Evolutionary conservation across 2,888 invertebrate genomes (phyloP).

Genomic region (Andrena hattorfiana): DNA sequence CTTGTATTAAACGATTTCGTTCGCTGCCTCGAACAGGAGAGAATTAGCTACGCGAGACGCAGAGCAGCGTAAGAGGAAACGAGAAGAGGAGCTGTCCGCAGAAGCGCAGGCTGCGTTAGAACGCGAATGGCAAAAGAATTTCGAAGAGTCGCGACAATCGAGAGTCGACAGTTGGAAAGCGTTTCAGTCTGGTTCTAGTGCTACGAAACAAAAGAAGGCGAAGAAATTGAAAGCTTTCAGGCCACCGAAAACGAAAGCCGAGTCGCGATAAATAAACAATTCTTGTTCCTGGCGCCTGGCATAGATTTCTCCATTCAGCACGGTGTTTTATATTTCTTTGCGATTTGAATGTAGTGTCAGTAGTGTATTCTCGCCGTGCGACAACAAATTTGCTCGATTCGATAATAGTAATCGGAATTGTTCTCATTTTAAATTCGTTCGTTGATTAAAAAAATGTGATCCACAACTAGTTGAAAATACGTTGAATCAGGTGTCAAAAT

Average conservation of each 20-base stretch:
- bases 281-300: constrained; percentile 56
- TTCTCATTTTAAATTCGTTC: constrained; percentile 40
- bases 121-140: constrained; percentile 99
- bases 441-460: constrained; percentile 52
- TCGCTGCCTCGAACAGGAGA: constrained; percentile 84
- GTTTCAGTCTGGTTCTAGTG: constrained; percentile 89
- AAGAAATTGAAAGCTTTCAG: constrained; percentile 94
- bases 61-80: constrained; percentile 96
- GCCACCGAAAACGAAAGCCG: constrained; percentile 97
- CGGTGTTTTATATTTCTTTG: constrained; percentile 55
- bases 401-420: constrained; percentile 32
- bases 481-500: constrained; percentile 53
- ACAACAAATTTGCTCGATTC: constrained; percentile 26
- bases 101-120: constrained; percentile 96
- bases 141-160: constrained; percentile 97
- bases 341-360: constrained; percentile 48
- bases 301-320: constrained; percentile 57
- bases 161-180: constrained; percentile 97
- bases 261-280: constrained; percentile 90
- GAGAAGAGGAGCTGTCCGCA: constrained; percentile 96
- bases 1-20: neutral
- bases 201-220: constrained; percentile 90
- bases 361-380: constrained; percentile 27
- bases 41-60: constrained; percentile 95
- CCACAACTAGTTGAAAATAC: constrained; percentile 33